A percentile compares a stretch with the other conserved stretches of the same genome.
Conservation (phyloP, 2,113 vertebrate species). For the Trogon surrucura region DNA sequence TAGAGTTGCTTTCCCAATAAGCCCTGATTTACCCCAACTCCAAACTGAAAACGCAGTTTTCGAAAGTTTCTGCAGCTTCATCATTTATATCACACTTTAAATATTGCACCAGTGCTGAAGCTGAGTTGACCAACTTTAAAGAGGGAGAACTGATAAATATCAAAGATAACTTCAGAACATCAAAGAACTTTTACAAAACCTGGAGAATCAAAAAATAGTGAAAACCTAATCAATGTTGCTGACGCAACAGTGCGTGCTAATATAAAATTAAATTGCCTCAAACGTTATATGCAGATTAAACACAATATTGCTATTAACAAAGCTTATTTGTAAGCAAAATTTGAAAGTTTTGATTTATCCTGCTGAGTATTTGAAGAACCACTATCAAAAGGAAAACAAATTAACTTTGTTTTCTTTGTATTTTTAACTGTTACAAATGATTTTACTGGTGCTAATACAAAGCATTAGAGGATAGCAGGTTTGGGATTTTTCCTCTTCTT, state of each 20-base stretch:
- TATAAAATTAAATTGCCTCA: constrained; percentile 34
- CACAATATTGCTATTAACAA: constrained; percentile 1
- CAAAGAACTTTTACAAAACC: constrained; percentile 11
- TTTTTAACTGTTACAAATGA: constrained; percentile 46
- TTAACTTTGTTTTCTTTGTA: constrained; percentile 32
- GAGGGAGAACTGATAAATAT: neutral
- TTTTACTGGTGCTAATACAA: constrained; percentile 28
- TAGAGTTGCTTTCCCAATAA: neutral
- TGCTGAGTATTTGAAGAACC: constrained; percentile 28
- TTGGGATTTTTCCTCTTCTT: neutral
- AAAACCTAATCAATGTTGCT: neutral
- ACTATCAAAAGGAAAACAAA: constrained; percentile 36
- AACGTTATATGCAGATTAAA: constrained; percentile 38
- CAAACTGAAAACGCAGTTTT: neutral
- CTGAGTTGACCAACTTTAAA: neutral
- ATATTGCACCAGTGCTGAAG: neutral
- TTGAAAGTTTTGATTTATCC: constrained; percentile 41
- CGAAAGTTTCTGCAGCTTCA: neutral
- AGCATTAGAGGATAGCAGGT: constrained; percentile 31
- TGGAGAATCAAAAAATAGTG: neutral
- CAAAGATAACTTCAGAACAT: constrained; percentile 5
- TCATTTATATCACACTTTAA: neutral
- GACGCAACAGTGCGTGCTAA: neutral
- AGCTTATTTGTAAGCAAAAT: constrained; percentile 56
- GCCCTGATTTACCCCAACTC: neutral